Evolutionary conservation across 2,797 vertebrate genomes (phyloP).

Genomic region (Anguilla megastoma): DNA sequence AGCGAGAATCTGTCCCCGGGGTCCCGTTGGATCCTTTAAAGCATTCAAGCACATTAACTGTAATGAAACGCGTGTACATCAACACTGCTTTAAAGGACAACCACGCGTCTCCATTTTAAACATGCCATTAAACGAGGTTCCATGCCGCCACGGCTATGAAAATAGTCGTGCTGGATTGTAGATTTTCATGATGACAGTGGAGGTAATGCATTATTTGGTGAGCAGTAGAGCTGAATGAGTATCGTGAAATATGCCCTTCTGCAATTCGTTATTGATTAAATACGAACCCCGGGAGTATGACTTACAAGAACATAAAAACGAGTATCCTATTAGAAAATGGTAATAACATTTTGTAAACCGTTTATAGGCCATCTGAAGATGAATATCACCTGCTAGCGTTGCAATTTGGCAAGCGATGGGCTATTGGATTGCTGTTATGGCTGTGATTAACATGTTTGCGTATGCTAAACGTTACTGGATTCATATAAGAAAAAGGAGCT

Average conservation of each 20-base stretch:
- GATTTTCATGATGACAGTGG: slow-evolving; percentile 42
- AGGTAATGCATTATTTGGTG: slow-evolving; percentile 42
- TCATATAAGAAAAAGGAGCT: background rate
- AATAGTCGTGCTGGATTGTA: slow-evolving; percentile 37
- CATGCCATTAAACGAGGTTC: slow-evolving; percentile 30
- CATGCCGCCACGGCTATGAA: slow-evolving; percentile 6
- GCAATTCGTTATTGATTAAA: slow-evolving; percentile 36
- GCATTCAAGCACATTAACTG: slow-evolving; percentile 41
- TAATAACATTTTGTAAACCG: slow-evolving; percentile 3
- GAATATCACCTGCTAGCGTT: background rate
- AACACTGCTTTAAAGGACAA: slow-evolving; percentile 40
- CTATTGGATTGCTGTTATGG: background rate
- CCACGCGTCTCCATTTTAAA: slow-evolving; percentile 44
- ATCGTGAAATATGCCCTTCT: slow-evolving; percentile 33
- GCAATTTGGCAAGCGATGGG: background rate
- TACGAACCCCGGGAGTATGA: slow-evolving; percentile 35
- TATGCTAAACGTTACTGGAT: background rate
- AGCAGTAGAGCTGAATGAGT: slow-evolving; percentile 28
- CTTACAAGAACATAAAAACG: slow-evolving; percentile 25
- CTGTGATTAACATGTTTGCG: background rate
- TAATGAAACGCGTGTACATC: slow-evolving; percentile 50
- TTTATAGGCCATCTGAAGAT: slow-evolving; percentile 18
- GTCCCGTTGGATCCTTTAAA: slow-evolving; percentile 50
- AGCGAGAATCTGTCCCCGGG: slow-evolving; percentile 42
- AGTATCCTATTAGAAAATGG: slow-evolving; percentile 18